Percentiles rank a stretch among this genome's conserved stretches.
Evolutionary conservation across 2,797 vertebrate species (phyloP).

Genomic region (Hybognathus amarus): DNA sequence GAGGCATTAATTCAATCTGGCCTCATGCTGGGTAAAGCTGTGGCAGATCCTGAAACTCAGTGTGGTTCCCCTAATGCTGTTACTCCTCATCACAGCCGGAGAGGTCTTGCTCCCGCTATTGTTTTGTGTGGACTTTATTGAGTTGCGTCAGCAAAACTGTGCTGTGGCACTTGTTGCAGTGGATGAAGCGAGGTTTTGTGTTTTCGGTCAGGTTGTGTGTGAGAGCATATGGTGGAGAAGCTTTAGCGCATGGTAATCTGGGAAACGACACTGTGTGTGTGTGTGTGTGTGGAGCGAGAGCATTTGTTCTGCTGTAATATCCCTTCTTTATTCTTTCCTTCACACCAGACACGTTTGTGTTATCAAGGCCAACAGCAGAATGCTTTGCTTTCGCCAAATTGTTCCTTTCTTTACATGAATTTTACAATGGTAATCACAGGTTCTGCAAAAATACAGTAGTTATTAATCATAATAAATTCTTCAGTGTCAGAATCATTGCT

Average conservation of each 20-base stretch:
- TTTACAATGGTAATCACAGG: neutral
- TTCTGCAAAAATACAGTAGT: neutral
- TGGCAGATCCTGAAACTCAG: neutral
- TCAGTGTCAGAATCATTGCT: neutral
- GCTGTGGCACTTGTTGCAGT: neutral
- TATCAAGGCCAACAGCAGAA: slow-evolving; percentile 34
- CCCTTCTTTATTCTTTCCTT: slow-evolving; percentile 34
- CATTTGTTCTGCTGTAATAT: slow-evolving; percentile 43
- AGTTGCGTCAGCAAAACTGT: no score
- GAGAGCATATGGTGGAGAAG: slow-evolving; percentile 28
- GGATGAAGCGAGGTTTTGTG: no score
- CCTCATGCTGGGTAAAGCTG: slow-evolving; percentile 6
- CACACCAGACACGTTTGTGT: slow-evolving; percentile 31
- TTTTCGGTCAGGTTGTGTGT: neutral
- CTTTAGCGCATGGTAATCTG: slow-evolving; percentile 8
- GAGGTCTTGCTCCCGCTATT: neutral
- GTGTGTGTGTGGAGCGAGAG: neutral
- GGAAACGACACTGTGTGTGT: neutral
- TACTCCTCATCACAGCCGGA: neutral
- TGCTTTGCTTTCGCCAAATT: slow-evolving; percentile 4
- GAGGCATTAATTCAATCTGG: neutral
- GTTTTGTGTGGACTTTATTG: neutral
- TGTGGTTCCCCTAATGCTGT: slow-evolving; percentile 10
- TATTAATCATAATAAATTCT: neutral
- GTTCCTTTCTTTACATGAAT: neutral